phyloP scores from a whole-genome alignment of 1,140 invertebrate genomes.

The Drosophila punjabiensis region DNA sequence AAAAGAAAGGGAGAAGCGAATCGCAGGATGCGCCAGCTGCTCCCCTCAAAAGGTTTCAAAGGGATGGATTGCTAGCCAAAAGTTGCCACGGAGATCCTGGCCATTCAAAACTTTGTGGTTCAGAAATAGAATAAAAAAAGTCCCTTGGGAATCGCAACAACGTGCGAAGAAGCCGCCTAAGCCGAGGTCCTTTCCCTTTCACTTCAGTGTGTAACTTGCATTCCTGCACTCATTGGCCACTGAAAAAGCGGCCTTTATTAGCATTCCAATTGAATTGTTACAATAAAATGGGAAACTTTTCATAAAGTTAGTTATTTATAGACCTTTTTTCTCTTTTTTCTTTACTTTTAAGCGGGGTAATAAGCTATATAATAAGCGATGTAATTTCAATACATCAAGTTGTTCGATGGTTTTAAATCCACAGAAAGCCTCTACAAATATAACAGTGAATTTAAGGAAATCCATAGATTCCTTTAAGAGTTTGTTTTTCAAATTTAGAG shows the following conservation, averaged over 20 bases:
- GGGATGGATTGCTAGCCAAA: conserved; percentile 28
- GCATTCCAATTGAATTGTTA: conserved; percentile 4
- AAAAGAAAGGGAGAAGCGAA: conserved; percentile 1
- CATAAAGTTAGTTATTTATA: neutral
- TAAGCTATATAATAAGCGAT: neutral
- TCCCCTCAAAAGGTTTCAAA: conserved; percentile 31
- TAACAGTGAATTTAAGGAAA: no score
- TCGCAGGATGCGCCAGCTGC: conserved; percentile 44
- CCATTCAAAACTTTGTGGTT: conserved; percentile 39
- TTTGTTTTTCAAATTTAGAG: no score
- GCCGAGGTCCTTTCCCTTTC: conserved; percentile 9
- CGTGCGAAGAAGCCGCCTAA: conserved; percentile 1
- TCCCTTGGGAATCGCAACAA: conserved; percentile 23
- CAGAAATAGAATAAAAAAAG: conserved; percentile 25
- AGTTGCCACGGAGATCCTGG: conserved; percentile 44
- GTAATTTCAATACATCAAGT: neutral
- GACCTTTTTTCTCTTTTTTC: no score
- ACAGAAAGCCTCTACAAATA: no score
- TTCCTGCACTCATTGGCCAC: conserved; percentile 32
- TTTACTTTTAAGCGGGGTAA: neutral
- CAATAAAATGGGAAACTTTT: conserved; percentile 15
- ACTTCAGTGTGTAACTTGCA: conserved; percentile 17
- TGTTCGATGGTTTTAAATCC: neutral
- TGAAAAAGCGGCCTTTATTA: conserved; percentile 6
- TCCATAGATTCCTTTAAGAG: no score